phyloP scores from a whole-genome alignment of 2,888 invertebrate genomes.

The Dolichopus griseipennis region DNA sequence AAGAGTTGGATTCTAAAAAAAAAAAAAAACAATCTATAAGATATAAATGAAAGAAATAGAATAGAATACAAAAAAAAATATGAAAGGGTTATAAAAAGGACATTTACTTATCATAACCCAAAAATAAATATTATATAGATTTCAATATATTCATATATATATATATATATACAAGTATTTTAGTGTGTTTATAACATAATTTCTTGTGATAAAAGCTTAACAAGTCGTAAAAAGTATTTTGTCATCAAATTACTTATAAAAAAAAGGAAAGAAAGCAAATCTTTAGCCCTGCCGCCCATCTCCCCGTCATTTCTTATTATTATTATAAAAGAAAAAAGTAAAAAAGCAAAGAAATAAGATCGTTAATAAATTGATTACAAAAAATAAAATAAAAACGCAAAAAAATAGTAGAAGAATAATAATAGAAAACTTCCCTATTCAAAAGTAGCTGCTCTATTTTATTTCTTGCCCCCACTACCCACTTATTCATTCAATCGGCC shows the following conservation, averaged over 20 bases:
- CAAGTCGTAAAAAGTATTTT: conserved; percentile 6
- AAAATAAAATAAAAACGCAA: neutral
- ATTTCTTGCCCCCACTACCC: neutral
- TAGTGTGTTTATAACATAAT: neutral
- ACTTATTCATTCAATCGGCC: too few species aligned
- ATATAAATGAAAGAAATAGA: neutral
- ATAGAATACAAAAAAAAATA: neutral
- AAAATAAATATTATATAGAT: neutral
- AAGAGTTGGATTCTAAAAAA: neutral
- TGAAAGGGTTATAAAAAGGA: conserved; percentile 5
- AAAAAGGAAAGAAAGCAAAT: too few species aligned
- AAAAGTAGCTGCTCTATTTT: neutral
- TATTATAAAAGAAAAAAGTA: neutral
- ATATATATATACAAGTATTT: neutral
- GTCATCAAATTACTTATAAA: neutral
- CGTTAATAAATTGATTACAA: conserved; percentile 1
- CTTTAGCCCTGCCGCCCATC: too few species aligned
- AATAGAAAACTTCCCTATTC: neutral
- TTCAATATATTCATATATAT: neutral
- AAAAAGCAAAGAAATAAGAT: too few species aligned
- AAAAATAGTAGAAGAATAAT: neutral
- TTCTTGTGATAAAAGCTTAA: conserved; percentile 3
- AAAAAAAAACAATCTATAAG: neutral
- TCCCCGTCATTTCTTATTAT: neutral
- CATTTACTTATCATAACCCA: conserved; percentile 4